Conservation (phyloP, 2,113 vertebrate genomes). For the Zosterops pallidus region DNA sequence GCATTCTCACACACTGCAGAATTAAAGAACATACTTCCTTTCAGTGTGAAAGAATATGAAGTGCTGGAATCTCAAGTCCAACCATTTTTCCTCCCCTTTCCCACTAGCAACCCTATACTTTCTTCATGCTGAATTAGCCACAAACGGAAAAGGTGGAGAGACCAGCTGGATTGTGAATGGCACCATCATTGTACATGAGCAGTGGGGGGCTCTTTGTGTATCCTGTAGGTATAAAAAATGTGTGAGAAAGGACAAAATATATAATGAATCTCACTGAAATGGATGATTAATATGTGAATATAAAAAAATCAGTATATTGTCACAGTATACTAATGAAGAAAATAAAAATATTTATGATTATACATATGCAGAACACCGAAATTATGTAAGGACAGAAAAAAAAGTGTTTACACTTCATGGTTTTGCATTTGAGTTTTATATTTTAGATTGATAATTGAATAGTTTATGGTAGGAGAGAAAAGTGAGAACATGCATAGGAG, state of each 20-base stretch:
- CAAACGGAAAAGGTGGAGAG: background rate
- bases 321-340: background rate
- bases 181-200: background rate
- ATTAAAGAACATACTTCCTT: background rate
- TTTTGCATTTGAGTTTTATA: background rate
- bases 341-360: background rate
- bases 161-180: background rate
- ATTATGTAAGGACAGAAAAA: background rate
- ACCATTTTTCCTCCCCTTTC: background rate
- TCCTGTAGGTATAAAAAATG: background rate
- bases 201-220: background rate
- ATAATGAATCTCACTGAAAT: background rate
- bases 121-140: background rate
- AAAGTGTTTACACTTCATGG: background rate
- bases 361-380: background rate
- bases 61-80: background rate
- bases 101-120: background rate
- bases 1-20: background rate
- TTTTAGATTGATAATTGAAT: background rate
- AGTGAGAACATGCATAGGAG: background rate
- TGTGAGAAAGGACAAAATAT: background rate
- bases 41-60: background rate
- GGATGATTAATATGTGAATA: background rate
- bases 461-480: background rate
- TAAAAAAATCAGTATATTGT: background rate